A percentile compares a stretch with the other conserved stretches of the same genome.
Evolutionary conservation across 37 sponge, comb jelly and placozoan species (phyloP).

Genomic region (Spongilla lacustris): DNA sequence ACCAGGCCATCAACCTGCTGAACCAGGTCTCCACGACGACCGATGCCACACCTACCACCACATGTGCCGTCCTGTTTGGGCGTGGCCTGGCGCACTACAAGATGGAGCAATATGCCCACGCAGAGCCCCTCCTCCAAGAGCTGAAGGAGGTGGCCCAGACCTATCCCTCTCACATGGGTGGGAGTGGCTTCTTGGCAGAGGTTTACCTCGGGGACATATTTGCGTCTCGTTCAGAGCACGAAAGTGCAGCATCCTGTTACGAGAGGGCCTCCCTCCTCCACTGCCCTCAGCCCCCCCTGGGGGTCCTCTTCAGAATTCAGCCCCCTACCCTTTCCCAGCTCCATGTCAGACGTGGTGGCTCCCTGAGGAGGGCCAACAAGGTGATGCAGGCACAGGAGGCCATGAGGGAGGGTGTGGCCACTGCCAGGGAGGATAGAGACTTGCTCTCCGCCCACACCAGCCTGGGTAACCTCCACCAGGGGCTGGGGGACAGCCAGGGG

Average conservation of each 20-base stretch:
- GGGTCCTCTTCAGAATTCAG: constrained; percentile 10
- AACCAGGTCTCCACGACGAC: not conserved
- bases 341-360: constrained; percentile 22
- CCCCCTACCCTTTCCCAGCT: constrained; percentile 36
- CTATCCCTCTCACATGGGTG: not conserved
- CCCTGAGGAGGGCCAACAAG: constrained; percentile 40
- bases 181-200: constrained; percentile 24
- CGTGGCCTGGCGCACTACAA: constrained; percentile 57
- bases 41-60: not conserved
- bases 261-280: not conserved
- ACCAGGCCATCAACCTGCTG: constrained; percentile 24
- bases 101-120: constrained; percentile 13
- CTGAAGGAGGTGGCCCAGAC: constrained; percentile 1
- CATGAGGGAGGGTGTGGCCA: constrained; percentile 34
- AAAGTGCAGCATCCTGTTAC: constrained; percentile 34
- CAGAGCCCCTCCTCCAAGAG: constrained; percentile 11
- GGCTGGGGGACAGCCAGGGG: constrained; percentile 39
- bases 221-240: not conserved
- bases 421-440: constrained; percentile 17
- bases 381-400: constrained; percentile 52
- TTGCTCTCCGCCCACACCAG: constrained; percentile 42
- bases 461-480: constrained; percentile 72
- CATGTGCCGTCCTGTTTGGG: constrained; percentile 44
- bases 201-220: constrained; percentile 60
- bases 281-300: constrained; percentile 1